These are phyloP conservation scores for Psilopsiagon aymara DNA, from an alignment of 2,113 vertebrate genomes.

Conservation along the genomic window DNA sequence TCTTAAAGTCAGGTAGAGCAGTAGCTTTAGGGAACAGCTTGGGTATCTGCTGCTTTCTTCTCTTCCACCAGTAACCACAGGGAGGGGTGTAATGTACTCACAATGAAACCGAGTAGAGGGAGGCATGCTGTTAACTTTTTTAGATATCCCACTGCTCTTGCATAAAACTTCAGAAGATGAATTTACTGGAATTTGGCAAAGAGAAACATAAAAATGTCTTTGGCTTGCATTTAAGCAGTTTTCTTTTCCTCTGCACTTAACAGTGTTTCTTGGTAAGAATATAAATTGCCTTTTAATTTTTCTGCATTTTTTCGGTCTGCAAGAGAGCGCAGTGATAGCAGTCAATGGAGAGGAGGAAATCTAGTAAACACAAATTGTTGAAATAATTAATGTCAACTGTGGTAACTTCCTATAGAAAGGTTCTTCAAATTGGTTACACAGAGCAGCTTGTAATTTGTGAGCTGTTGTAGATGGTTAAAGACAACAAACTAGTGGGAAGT, in stretches of 20 bases:
- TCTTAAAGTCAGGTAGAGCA: not conserved
- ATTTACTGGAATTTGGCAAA: not conserved
- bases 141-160: not conserved
- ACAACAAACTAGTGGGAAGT: not conserved
- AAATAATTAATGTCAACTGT: not conserved
- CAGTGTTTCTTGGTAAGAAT: not conserved
- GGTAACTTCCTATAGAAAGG: not conserved
- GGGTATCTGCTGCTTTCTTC: not conserved
- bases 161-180: not conserved
- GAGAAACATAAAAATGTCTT: not conserved
- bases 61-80: not conserved
- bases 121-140: not conserved
- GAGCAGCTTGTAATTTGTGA: not conserved
- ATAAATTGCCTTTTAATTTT: not conserved
- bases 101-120: not conserved
- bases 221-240: not conserved
- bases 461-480: not conserved
- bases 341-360: not conserved
- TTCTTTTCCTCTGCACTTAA: not conserved
- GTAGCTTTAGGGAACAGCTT: not conserved
- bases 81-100: not conserved
- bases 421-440: not conserved
- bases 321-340: not conserved
- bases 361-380: not conserved
- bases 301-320: not conserved